These are phyloP conservation scores for Leptonema lineaticorne DNA, from an alignment of 1,140 invertebrate genomes.

Conservation along the genomic window DNA sequence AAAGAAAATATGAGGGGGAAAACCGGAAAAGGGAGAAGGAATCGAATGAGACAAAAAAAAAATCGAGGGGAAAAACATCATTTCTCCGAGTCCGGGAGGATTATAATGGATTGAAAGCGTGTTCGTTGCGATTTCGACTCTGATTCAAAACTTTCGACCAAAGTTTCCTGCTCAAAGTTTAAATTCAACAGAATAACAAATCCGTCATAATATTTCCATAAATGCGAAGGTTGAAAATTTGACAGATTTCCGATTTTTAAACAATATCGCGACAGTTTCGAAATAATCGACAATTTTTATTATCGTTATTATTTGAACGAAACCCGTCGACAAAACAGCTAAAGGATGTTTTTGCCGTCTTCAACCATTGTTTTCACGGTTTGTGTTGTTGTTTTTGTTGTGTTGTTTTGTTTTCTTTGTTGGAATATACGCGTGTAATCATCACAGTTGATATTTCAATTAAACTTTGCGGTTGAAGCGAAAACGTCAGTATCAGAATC, in stretches of 20 bases:
- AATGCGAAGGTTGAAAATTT: neutral
- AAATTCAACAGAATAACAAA: constrained; percentile 14
- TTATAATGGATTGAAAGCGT: constrained; percentile 13
- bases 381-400: neutral
- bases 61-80: neutral
- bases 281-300: too few relatives aligned
- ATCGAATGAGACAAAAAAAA: neutral
- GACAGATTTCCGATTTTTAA: constrained; percentile 4
- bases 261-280: too few relatives aligned
- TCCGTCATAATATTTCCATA: constrained; percentile 8
- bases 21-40: neutral
- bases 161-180: neutral
- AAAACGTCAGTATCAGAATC: neutral
- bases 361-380: too few relatives aligned
- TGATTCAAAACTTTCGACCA: neutral
- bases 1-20: neutral
- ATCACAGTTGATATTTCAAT: neutral
- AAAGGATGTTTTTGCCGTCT: too few relatives aligned
- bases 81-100: neutral
- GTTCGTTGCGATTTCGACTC: constrained; percentile 2
- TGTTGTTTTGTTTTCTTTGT: neutral
- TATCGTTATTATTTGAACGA: too few relatives aligned
- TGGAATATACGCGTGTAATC: neutral
- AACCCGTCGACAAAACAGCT: too few relatives aligned
- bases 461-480: neutral